Conservation (phyloP, 2,113 vertebrate genomes). For the Petroica traversi region DNA sequence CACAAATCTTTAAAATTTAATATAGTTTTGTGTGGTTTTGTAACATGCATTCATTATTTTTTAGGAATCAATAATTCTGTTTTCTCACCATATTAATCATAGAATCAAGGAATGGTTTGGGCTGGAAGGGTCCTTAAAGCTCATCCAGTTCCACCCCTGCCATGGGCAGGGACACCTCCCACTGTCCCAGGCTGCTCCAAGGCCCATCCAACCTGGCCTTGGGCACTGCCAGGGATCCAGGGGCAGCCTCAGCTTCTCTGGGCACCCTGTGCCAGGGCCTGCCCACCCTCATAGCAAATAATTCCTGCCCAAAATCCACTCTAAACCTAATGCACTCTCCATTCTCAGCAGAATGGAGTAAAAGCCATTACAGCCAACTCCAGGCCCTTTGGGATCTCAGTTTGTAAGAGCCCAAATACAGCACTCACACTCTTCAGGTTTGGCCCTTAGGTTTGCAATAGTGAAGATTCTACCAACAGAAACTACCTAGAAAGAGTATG, state of each 20-base stretch:
- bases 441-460: neutral
- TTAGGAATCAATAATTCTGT: neutral
- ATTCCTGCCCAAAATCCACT: neutral
- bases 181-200: neutral
- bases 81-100: neutral
- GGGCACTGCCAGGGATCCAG: neutral
- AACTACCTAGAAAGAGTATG: neutral
- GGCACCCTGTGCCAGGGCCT: neutral
- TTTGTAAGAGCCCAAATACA: neutral
- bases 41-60: neutral
- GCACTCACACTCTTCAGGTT: neutral
- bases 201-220: neutral
- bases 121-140: neutral
- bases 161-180: neutral
- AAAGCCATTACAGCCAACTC: neutral
- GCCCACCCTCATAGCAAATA: accelerated
- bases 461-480: neutral
- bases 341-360: neutral
- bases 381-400: neutral
- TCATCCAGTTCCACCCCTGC: neutral
- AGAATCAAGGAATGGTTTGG: neutral
- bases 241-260: neutral
- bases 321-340: neutral
- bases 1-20: neutral
- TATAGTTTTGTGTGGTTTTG: neutral